A percentile compares a stretch with the other conserved stretches of the same genome.
phyloP scores from a whole-genome alignment of 1,140 invertebrate genomes.

The Manduca sexta region DNA sequence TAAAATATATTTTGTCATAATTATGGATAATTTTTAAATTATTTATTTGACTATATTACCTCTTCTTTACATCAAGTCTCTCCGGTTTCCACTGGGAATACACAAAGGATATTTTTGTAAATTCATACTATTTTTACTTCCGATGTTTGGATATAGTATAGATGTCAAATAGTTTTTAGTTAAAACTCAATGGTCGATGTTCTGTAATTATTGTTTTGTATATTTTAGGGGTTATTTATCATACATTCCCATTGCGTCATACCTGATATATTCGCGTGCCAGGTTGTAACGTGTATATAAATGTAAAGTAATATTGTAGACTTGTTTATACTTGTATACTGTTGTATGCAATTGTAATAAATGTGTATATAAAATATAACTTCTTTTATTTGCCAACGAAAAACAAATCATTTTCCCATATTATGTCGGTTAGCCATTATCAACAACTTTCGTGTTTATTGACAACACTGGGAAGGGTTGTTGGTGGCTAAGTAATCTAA shows the following conservation, averaged over 20 bases:
- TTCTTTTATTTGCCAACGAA: constrained; percentile 6
- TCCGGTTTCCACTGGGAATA: too few relatives aligned
- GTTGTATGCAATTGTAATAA: constrained; percentile 63
- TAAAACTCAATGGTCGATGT: too few relatives aligned
- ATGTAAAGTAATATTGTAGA: constrained; percentile 51
- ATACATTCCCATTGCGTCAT: constrained; percentile 54
- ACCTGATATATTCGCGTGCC: constrained; percentile 48
- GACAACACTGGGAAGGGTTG: constrained; percentile 5
- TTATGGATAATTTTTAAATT: too few relatives aligned
- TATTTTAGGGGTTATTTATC: constrained; percentile 18
- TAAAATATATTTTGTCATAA: too few relatives aligned
- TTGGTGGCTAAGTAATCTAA: not conserved
- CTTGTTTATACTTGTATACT: constrained; percentile 58
- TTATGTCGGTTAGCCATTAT: not conserved
- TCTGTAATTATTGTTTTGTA: too few relatives aligned
- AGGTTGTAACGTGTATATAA: constrained; percentile 50
- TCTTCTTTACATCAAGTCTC: too few relatives aligned
- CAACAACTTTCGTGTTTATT: not conserved
- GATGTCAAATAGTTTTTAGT: too few relatives aligned
- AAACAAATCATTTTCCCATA: too few relatives aligned
- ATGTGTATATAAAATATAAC: constrained; percentile 50
- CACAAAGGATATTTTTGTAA: too few relatives aligned
- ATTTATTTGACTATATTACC: too few relatives aligned
- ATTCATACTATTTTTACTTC: too few relatives aligned
- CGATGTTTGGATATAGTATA: too few relatives aligned